Base-by-base conservation (phyloP, 2,888 invertebrate species). In the Drosophila mimetica region DNA sequence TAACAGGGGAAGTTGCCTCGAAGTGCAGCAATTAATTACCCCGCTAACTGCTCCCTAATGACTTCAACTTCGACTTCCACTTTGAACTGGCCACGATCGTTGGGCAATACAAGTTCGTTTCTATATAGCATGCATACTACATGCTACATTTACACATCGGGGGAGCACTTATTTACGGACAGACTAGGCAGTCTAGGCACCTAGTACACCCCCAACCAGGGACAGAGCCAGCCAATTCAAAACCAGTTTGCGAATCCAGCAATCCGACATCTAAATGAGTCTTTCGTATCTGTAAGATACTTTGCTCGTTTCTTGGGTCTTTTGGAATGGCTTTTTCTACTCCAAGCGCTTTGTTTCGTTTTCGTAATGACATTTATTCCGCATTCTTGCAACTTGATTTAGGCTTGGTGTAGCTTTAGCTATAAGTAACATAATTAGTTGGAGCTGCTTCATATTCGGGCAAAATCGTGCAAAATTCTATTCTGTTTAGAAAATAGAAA, bases 331-430 rank as follows among this genome's bases (percentile, higher is more conserved):
- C 25, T 60, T 44, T 61, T 20, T 42, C 32, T 34, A 18, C 22
- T 50, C 11, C 18, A 53, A 16, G 58, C 34, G 50, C 70, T 67
- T 71, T 74, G 59, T 67, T 81, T 72, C 37, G 53, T 71, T 76
- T 79, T 58, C 58, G 67, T 71, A 86, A 70, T 84, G 84, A 84
- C 84, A 84, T 84, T 84, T 84, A 84, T 84, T 84, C 84, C 84
- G 83, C 83, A 84, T 84, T 84, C 87, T 86, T 84, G 79, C 82
- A 77, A 88, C 89, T 84, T 84, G 84, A 79, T 86, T 86, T 86
- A 88, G 86, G 88, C 88, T 86, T 83, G 88, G 86, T 30, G 30
- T 16, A 4, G 25, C 13, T 9, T 28, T 30, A 2, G 16, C 28
- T 46, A 30, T 83, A 41, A 39, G 48, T n/a, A 48, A 41, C 65